Base-by-base conservation (phyloP, 2,797 vertebrate species). In the Zalophus californianus region DNA sequence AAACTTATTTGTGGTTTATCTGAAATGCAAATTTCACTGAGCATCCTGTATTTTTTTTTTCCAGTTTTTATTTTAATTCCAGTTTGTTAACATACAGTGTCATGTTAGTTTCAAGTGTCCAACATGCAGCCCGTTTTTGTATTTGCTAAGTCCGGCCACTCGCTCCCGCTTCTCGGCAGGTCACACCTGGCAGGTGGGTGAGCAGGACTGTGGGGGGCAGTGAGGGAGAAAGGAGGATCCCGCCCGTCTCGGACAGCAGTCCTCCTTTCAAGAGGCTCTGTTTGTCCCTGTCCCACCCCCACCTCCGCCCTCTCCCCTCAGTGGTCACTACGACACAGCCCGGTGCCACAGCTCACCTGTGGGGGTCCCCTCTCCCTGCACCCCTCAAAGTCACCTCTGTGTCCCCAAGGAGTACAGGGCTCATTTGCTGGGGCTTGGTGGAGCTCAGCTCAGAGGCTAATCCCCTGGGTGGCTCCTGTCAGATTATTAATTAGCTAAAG, bases 401-500 rank as follows among this genome's bases (percentile, higher is more conserved):
- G 97, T 98, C 99, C 98, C 98, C 52, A 12, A 98, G 98, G 98
- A 98, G 98, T 0, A 16, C 25, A 91, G 98, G 98, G 98, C 98
- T 99, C 98, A 98, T 98, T 99, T 98, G 98, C 98, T 87, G 96
- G 98, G 98, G 99, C 97, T 98, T 98, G 98, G 98, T 98, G 98
- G 98, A 98, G 98, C 98, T 99, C 97, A 83, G 98, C 98, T 99
- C 98, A 96, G 97, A 97, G 79, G 98, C 98, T 99, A 99, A 99
- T 99, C 99, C 99, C 99, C 96, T 98, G 98, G 98, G 99, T 99
- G 98, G 98, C 98, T 98, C 99, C 99, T 99, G 99, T 99, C 99
- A 99, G 99, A 99, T 99, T 99, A 99, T 99, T 99, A 99, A 99
- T 99, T 99, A 99, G 99, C 99, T 99, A 99, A 99, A 99, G 98